Evolutionary conservation across 2,888 invertebrate species (phyloP).

Genomic region (Ormyrus labotus): DNA sequence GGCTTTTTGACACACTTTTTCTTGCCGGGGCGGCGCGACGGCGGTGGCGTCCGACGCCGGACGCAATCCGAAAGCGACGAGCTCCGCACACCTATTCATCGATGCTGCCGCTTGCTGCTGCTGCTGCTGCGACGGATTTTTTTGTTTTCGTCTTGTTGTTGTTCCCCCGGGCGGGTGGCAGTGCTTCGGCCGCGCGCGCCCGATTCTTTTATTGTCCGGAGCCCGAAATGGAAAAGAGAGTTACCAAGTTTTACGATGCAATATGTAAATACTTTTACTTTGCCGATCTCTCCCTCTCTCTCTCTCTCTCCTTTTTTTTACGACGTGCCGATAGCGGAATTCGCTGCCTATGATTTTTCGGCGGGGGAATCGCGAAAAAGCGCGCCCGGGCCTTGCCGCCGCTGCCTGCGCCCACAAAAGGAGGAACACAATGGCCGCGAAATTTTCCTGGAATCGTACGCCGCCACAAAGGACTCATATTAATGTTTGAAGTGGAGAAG

Average conservation of each 20-base stretch:
- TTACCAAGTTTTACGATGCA: conserved; percentile 51
- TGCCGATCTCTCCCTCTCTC: conserved; percentile 1
- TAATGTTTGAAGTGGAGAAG: conserved; percentile 15
- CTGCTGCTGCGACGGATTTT: background rate
- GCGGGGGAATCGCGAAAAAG: background rate
- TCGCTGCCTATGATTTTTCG: conserved; percentile 17
- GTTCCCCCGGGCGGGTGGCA: conserved; percentile 3
- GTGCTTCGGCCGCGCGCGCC: too few species aligned
- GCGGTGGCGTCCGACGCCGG: background rate
- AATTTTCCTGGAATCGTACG: conserved; percentile 17
- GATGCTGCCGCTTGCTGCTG: conserved; percentile 30
- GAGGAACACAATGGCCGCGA: conserved; percentile 5
- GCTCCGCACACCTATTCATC: conserved; percentile 38
- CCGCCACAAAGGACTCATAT: conserved; percentile 25
- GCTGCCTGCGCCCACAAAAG: conserved; percentile 17
- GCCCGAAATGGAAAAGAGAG: conserved; percentile 38
- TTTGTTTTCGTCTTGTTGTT: conserved; percentile 26
- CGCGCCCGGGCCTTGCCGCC: background rate
- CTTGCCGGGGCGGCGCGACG: background rate
- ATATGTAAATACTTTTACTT: conserved; percentile 53
- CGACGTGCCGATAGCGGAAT: conserved; percentile 16
- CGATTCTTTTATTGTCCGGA: conserved; percentile 41
- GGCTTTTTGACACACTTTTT: conserved; percentile 45
- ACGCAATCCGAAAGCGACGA: conserved; percentile 35
- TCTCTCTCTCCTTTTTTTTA: conserved; percentile 9